Evolutionary conservation across 2,113 vertebrate species (phyloP).

Genomic region (Mesembrinibis cayennensis): DNA sequence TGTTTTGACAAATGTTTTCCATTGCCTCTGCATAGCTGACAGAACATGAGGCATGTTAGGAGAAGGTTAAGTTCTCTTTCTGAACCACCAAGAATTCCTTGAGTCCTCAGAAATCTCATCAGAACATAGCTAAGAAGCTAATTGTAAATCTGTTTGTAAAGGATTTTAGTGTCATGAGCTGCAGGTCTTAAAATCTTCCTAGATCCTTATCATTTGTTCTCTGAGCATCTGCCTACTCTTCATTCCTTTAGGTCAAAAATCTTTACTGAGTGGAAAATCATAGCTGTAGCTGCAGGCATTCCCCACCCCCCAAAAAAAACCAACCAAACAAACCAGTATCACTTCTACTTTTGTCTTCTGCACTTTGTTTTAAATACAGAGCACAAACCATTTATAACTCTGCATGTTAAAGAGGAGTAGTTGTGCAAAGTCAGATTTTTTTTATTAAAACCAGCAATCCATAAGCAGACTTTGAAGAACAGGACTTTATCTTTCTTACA

Average conservation of each 20-base stretch:
- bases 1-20: constrained; percentile 54
- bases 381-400: neutral
- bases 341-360: neutral
- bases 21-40: constrained; percentile 15
- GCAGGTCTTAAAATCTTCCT: neutral
- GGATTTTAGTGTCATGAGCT: neutral
- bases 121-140: neutral
- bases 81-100: neutral
- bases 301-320: too few species aligned
- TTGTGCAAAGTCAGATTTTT: neutral
- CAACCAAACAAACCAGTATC: neutral
- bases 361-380: neutral
- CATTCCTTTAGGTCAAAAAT: neutral
- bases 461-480: neutral
- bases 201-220: neutral
- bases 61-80: neutral
- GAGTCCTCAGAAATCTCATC: neutral
- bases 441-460: constrained; percentile 22
- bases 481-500: constrained; percentile 6
- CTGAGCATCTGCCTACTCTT: neutral
- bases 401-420: neutral
- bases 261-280: neutral
- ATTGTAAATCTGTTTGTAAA: neutral
- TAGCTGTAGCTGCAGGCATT: neutral
- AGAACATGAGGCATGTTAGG: neutral